A percentile compares a stretch with the other conserved stretches of the same genome.
Evolutionary conservation across 2,797 vertebrate genomes (phyloP).

Genomic region (Esox lucius): DNA sequence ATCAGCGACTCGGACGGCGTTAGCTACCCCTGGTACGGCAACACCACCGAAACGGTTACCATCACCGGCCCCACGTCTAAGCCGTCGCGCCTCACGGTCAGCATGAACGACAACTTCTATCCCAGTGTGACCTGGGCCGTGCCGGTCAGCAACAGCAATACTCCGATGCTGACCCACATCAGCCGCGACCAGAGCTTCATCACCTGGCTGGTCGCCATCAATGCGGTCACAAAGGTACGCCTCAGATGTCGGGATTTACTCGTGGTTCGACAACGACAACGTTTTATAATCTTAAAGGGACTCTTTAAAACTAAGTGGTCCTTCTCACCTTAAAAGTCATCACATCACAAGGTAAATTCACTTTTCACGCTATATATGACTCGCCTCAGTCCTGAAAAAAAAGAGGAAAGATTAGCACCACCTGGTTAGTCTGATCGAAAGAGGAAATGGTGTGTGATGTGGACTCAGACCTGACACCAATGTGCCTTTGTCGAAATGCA

Average conservation of each 20-base stretch:
- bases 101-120: constrained; percentile 99
- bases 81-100: constrained; percentile 93
- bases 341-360: background rate
- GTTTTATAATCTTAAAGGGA: background rate
- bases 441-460: background rate
- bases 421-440: background rate
- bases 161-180: constrained; percentile 94
- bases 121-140: constrained; percentile 99
- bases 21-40: constrained; percentile 99
- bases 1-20: constrained; percentile 98
- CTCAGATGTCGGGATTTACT: background rate
- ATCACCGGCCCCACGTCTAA: constrained; percentile 94
- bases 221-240: constrained; percentile 86
- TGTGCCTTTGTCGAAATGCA: background rate
- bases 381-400: background rate
- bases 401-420: background rate
- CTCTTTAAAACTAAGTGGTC: too few species aligned
- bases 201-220: constrained; percentile 98
- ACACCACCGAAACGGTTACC: constrained; percentile 98
- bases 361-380: background rate
- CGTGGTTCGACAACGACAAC: background rate
- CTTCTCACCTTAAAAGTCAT: background rate
- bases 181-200: constrained; percentile 99
- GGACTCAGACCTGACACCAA: background rate
- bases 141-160: constrained; percentile 96